Conservation (phyloP, 2,797 vertebrate genomes). For the Anomalospiza imberbis region DNA sequence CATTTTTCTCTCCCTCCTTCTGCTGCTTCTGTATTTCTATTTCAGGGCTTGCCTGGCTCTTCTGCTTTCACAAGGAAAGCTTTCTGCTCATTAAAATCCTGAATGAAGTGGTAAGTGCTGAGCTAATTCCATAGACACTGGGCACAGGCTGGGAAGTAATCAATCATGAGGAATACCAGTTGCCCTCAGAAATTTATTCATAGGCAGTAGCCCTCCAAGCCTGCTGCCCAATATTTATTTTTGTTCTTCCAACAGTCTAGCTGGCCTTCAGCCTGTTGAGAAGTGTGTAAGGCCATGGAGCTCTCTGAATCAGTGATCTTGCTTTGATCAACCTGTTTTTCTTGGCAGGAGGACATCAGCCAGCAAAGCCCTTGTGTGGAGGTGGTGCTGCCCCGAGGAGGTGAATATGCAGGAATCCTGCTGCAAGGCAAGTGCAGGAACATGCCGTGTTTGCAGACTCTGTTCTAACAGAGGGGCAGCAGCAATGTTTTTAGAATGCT, state of each 20-base stretch:
- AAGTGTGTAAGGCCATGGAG: background rate
- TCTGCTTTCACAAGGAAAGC: conserved; percentile 72
- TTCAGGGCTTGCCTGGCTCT: conserved; percentile 82
- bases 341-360: conserved; percentile 81
- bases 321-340: background rate
- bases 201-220: background rate
- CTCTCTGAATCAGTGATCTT: background rate
- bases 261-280: background rate
- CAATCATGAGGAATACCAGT: background rate
- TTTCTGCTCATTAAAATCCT: conserved; percentile 79
- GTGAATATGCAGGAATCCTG: conserved; percentile 78
- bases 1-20: background rate
- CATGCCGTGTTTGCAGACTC: background rate
- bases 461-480: background rate
- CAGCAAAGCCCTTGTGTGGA: conserved; percentile 76
- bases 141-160: background rate
- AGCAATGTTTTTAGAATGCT: background rate
- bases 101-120: conserved; percentile 80
- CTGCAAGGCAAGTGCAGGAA: conserved; percentile 78
- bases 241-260: background rate
- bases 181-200: background rate
- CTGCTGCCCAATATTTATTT: background rate
- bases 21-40: background rate
- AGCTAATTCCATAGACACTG: background rate
- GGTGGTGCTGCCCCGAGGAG: conserved; percentile 75